Evolutionary conservation across 2,113 vertebrate genomes (phyloP).

Genomic region (Rhinogobius similis): DNA sequence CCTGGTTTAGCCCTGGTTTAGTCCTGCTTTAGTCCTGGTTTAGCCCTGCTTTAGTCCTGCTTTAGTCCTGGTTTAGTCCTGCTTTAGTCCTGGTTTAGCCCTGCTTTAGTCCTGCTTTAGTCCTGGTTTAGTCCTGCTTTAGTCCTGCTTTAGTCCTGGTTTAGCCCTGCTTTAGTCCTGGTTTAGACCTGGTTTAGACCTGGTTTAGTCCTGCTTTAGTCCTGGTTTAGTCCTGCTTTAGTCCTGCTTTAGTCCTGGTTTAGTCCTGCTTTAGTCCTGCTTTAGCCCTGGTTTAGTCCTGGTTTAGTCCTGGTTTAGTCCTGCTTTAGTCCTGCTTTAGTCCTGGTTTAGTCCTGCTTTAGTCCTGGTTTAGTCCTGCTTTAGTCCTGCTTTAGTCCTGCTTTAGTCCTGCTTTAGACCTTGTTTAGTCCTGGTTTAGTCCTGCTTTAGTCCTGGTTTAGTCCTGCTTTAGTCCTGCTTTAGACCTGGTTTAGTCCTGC

Average conservation of each 20-base stretch:
- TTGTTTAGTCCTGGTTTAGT: too few relatives aligned
- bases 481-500: too few relatives aligned
- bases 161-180: background rate
- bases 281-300: background rate
- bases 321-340: too few relatives aligned
- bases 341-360: background rate
- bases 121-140: too few relatives aligned
- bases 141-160: too few relatives aligned
- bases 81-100: background rate
- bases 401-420: too few relatives aligned
- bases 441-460: background rate
- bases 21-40: background rate
- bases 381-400: background rate
- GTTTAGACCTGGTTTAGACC: too few relatives aligned
- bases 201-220: background rate
- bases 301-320: background rate
- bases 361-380: background rate
- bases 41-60: background rate
- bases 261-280: background rate
- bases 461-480: background rate
- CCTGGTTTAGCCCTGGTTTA: too few relatives aligned
- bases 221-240: too few relatives aligned
- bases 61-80: too few relatives aligned
- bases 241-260: background rate
- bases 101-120: background rate